These are phyloP conservation scores for Atrichornis clamosus DNA, from an alignment of 2,113 vertebrate species.

Conservation along the genomic window DNA sequence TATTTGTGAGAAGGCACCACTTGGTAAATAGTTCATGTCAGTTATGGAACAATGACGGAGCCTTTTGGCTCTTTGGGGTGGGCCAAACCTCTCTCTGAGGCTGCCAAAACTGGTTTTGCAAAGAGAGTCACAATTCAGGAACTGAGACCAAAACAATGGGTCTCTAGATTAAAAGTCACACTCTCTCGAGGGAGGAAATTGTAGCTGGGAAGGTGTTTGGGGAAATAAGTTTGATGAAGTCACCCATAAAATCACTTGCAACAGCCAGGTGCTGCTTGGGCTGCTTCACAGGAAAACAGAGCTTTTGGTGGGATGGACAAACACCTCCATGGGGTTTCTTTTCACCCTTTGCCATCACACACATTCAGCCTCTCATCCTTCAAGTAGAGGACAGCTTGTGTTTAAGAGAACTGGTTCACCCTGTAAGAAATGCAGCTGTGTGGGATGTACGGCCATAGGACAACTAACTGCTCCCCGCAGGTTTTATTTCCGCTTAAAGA, in stretches of 20 bases:
- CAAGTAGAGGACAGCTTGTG: not conserved
- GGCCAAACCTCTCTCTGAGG: not conserved
- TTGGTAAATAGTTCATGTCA: not conserved
- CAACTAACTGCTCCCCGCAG: not conserved
- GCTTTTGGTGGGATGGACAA: not conserved
- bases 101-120: not conserved
- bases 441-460: not conserved
- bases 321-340: accelerated
- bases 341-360: not conserved
- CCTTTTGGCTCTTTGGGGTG: not conserved
- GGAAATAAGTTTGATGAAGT: not conserved
- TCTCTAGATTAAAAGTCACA: not conserved
- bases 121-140: not conserved
- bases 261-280: not conserved
- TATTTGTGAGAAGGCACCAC: not conserved
- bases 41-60: not conserved
- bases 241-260: not conserved
- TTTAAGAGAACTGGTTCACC: not conserved
- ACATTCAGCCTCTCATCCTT: not conserved
- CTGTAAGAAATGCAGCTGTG: not conserved
- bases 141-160: not conserved
- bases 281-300: not conserved
- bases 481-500: not conserved
- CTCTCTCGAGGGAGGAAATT: not conserved
- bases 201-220: not conserved